These are phyloP conservation scores for Pristionchus fissidentatus DNA, from an alignment of 2,888 invertebrate genomes.

Conservation along the genomic window DNA sequence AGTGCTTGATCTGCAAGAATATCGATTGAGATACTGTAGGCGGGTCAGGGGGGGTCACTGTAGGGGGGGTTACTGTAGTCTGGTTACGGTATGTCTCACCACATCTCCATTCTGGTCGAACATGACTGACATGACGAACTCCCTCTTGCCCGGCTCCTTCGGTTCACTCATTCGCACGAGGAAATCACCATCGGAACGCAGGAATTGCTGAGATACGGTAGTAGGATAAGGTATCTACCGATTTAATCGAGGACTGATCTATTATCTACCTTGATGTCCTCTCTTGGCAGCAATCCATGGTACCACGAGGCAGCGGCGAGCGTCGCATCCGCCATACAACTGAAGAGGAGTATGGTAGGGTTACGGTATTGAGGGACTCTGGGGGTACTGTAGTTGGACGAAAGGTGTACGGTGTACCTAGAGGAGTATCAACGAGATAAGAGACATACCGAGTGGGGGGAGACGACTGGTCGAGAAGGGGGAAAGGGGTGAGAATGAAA, in stretches of 20 bases:
- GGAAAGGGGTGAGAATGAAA: neutral
- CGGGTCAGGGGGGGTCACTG: neutral
- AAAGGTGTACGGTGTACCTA: neutral
- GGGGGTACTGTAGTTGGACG: neutral
- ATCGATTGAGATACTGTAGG: neutral
- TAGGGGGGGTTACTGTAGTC: neutral
- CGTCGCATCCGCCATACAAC: neutral
- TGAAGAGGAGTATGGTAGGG: too few species aligned
- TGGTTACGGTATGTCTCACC: neutral
- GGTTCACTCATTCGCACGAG: conserved; percentile 42
- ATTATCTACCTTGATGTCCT: conserved; percentile 24
- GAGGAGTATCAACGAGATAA: neutral
- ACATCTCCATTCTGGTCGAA: conserved; percentile 18
- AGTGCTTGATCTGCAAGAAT: conserved; percentile 20
- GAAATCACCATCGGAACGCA: conserved; percentile 5
- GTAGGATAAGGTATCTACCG: neutral
- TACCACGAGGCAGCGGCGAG: conserved; percentile 5
- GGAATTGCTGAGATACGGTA: conserved; percentile 9
- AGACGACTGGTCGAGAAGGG: neutral
- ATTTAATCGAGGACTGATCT: neutral
- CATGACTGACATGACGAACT: conserved; percentile 36
- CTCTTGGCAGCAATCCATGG: conserved; percentile 29
- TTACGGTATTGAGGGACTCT: neutral
- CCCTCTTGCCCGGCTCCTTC: conserved; percentile 21
- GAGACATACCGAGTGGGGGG: neutral